Base-by-base conservation (phyloP, 2,797 vertebrate genomes). In the Bradypus variegatus region DNA sequence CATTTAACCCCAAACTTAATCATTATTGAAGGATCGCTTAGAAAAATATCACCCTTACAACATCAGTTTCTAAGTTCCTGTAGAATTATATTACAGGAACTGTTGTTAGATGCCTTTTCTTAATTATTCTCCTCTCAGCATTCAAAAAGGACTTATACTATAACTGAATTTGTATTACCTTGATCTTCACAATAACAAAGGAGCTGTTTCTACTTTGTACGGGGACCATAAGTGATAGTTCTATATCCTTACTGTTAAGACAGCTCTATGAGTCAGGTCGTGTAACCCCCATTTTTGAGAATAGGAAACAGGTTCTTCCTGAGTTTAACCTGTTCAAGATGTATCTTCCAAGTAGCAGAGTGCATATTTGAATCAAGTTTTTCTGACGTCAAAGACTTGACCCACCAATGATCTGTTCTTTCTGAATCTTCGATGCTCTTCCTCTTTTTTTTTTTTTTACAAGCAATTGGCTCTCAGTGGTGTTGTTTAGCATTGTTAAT, bases 151-250 rank as follows among this genome's bases (percentile, higher is more conserved):
- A 75, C 33, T 85, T 90, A 79, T 18, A 67, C 75, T 89, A n/a
- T 91, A 92, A 83, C 25, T 85, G 41, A 89, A 67, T 91, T 92
- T 93, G 33, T 90, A 29, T 90, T 94, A 73, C 60, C 19, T 90
- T 90, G 45, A 94, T 77, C 67, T 55, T 85, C 27, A 8, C 33
- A 62, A 11, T 91, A 69, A 80, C 27, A 89, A 45, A 83, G 38
- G 79, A 23, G 14, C 21, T 53, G 5, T 73, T 82, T 31, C 9
- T 89, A 45, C 53, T 92, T 86, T 78, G 80, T 64, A 23, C 38
- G 53, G 36, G 78, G 76, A 53, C 16, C 5, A 23, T 90, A 91
- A 86, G 77, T 91, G 41, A 86, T 92, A 77, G 48, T 53, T n/a
- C 33, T 53, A 21, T 77, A 18, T 77, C 53, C 50, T 73, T 33